Percentiles rank a stretch among this genome's conserved stretches.
Conservation (phyloP, 2,113 vertebrate species). For the Bujurquina vittata region DNA sequence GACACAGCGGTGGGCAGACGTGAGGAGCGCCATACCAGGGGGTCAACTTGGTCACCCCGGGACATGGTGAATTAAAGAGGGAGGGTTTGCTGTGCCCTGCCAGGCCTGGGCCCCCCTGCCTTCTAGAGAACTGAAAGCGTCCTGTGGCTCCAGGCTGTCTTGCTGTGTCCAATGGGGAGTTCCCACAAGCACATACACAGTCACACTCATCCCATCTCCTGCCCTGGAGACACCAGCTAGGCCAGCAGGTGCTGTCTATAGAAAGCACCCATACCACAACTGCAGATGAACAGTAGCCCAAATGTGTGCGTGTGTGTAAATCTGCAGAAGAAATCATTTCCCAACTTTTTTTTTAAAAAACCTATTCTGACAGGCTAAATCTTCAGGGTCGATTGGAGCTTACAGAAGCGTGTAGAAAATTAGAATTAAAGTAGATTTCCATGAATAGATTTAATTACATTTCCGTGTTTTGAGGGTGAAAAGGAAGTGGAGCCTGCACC, state of each 20-base stretch:
- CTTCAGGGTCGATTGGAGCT: constrained; percentile 17
- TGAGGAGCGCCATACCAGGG: constrained; percentile 63
- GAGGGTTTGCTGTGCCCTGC: constrained; percentile 52
- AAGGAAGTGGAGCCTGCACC: not conserved
- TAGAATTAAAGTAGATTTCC: constrained; percentile 27
- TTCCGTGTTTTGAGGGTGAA: constrained; percentile 14
- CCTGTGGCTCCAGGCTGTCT: constrained; percentile 61
- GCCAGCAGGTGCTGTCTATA: constrained; percentile 78
- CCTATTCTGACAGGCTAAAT: constrained; percentile 36
- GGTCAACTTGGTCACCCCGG: constrained; percentile 66
- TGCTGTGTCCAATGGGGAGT: constrained; percentile 50
- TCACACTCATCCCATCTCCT: constrained; percentile 35
- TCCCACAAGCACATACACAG: constrained; percentile 35
- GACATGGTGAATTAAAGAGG: constrained; percentile 73
- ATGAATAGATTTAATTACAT: constrained; percentile 47
- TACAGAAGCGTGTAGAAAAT: constrained; percentile 24
- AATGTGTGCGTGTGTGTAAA: not conserved
- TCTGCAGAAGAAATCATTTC: constrained; percentile 33
- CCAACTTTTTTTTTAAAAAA: constrained; percentile 12
- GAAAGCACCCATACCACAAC: constrained; percentile 61
- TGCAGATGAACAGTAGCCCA: constrained; percentile 39
- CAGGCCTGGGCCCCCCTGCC: constrained; percentile 46
- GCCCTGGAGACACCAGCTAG: constrained; percentile 44
- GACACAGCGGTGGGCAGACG: constrained; percentile 69
- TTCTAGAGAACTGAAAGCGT: constrained; percentile 54